phyloP scores from a whole-genome alignment of 2,888 invertebrate species.

The Lepidochitona cinerea region DNA sequence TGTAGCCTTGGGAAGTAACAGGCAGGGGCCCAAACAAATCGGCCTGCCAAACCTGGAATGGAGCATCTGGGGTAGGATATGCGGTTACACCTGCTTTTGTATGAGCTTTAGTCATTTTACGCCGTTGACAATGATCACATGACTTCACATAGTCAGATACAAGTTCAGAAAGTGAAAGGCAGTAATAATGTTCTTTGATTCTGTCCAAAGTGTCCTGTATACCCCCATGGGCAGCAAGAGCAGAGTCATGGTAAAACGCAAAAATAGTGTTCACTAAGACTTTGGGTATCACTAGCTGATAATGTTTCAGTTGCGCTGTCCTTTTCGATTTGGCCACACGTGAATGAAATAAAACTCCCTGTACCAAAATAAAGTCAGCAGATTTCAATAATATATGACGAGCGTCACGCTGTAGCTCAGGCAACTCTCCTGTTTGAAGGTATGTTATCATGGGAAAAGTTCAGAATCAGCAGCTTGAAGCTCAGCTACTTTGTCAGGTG shows the following conservation, averaged over 20 bases:
- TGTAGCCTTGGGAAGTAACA: background rate
- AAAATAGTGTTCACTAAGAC: background rate
- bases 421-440: conserved; percentile 12
- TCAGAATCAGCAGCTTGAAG: conserved; percentile 17
- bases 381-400: conserved; percentile 9
- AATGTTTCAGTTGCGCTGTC: background rate
- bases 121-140: conserved; percentile 9
- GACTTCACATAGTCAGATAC: conserved; percentile 9
- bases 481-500: conserved; percentile 5
- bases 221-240: conserved; percentile 13
- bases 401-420: conserved; percentile 25
- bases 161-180: background rate
- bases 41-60: background rate
- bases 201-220: conserved; percentile 15
- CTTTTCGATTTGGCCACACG: conserved; percentile 14
- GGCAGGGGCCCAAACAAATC: background rate
- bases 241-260: conserved; percentile 2
- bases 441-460: conserved; percentile 17
- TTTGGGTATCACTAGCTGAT: conserved; percentile 13
- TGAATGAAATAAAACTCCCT: conserved; percentile 8
- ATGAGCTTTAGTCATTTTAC: conserved; percentile 9
- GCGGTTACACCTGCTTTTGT: background rate
- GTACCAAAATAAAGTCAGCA: background rate
- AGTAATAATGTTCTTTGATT: conserved; percentile 12
- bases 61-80: background rate